Percentiles rank a stretch among this genome's conserved stretches.
These are phyloP conservation scores for Sminthurinus aureus DNA, from an alignment of 2,888 invertebrate species.

Conservation along the genomic window DNA sequence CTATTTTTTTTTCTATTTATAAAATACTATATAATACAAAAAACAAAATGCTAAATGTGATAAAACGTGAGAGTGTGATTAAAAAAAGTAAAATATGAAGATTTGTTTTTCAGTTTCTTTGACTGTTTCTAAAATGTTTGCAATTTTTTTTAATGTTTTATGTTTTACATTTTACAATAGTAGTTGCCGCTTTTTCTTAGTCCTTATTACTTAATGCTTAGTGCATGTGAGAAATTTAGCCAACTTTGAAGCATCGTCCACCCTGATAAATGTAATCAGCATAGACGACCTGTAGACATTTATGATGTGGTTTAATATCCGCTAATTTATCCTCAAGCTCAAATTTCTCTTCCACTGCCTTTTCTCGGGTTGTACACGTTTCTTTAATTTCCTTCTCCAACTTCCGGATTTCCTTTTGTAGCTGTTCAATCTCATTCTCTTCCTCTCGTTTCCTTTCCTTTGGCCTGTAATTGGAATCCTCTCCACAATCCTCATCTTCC, in stretches of 20 bases:
- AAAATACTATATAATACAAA: background rate
- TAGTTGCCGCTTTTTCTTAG: too few relatives aligned
- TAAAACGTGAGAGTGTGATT: background rate
- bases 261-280: background rate
- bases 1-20: too few relatives aligned
- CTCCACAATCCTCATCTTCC: background rate
- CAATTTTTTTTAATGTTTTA: too few relatives aligned
- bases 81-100: background rate
- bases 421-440: background rate
- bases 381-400: background rate
- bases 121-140: background rate
- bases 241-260: conserved; percentile 10
- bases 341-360: background rate
- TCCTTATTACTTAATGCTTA: too few relatives aligned
- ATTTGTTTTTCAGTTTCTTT: background rate
- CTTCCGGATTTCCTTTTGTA: background rate
- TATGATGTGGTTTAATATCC: background rate
- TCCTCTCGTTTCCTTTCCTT: background rate
- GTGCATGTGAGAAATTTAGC: too few relatives aligned
- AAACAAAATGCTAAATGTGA: background rate
- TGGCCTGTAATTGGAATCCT: background rate
- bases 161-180: too few relatives aligned
- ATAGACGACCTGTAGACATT: conserved; percentile 2
- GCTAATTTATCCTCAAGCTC: background rate
- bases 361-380: background rate